Percentiles rank a stretch among this genome's conserved stretches.
phyloP scores from a whole-genome alignment of 2,797 vertebrate genomes.

The Rhyacichthys aspro region DNA sequence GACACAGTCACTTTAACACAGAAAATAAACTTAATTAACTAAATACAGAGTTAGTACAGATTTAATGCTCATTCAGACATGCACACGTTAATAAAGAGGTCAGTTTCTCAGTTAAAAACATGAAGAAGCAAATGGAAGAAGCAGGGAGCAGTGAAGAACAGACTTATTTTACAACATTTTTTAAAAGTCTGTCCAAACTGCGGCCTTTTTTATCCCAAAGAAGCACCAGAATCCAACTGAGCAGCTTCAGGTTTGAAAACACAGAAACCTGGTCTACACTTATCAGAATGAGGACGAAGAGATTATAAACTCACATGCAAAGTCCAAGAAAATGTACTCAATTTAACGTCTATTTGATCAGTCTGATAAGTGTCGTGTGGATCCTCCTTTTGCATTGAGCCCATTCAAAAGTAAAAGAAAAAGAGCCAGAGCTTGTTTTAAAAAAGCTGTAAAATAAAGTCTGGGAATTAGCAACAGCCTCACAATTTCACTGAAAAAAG shows the following conservation, averaged over 20 bases:
- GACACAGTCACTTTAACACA: slow-evolving; percentile 22
- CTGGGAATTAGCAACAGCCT: no score
- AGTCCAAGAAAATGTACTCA: no score
- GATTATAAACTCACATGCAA: no score
- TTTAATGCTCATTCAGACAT: slow-evolving; percentile 57
- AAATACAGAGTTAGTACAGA: no score
- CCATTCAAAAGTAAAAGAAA: slow-evolving; percentile 36
- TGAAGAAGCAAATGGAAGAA: slow-evolving; percentile 42
- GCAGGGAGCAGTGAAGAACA: slow-evolving; percentile 27
- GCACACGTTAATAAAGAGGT: slow-evolving; percentile 33
- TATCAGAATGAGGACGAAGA: slow-evolving; percentile 37
- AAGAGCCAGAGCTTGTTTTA: slow-evolving; percentile 6
- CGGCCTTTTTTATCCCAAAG: no score
- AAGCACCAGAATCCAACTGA: no score
- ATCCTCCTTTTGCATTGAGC: slow-evolving; percentile 20
- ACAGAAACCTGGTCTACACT: slow-evolving; percentile 42
- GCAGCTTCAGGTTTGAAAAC: slow-evolving; percentile 34
- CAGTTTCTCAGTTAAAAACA: slow-evolving; percentile 28
- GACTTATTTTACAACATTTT: background rate
- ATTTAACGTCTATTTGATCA: no score
- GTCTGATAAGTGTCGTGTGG: slow-evolving; percentile 64
- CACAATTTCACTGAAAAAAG: no score
- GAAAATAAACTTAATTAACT: slow-evolving; percentile 24
- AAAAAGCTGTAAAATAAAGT: background rate
- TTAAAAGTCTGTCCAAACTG: slow-evolving; percentile 19